Base-by-base conservation (phyloP, 2,797 vertebrate species). In the Sternarchorhynchus goeldii region DNA sequence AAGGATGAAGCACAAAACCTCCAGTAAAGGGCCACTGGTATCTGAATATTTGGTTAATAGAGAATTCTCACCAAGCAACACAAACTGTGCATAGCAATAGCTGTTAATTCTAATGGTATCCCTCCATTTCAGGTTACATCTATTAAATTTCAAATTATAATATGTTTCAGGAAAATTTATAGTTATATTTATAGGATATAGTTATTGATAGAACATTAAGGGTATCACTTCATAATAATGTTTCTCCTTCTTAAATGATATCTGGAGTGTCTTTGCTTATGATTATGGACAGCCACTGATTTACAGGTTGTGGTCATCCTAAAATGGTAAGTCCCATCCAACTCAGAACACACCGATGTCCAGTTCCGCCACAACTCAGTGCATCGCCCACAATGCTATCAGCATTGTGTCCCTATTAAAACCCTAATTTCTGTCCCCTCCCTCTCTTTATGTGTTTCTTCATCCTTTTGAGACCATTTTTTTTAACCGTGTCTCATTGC, bases 401-500 rank as follows among this genome's bases (percentile, higher is more conserved):
- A 90, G 50, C 80, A 74, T 81, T 86, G 31, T 87, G 89, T 86
- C 84, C 88, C 20, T 86, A 86, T 82, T 86, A 85, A 89, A 50
- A 90, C 85, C 81, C 85, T 88, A 85, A 86, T 84, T 81, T 64
- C 69, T 58, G 59, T 50, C 41, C 73, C 71, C 5, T 3, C 59
- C 41, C 58, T 75, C n/a, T 62, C 90, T 92, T 89, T 89, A 91
- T 86, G 88, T 86, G 86, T 84, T 78, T 87, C 91, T 91, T 92
- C 91, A 91, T 92, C 89, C 89, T 76, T 55, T 82, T 20, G 80
- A 93, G 91, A 91, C 90, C 88, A 90, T 77, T 81, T 85, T 91
- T 93, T 94, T 93, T 94, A 90, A 89, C 18, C 12, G 56, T 80
- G 78, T 88, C 89, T 87, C 88, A 83, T 92, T 92, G 93, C 90